Percentiles rank a stretch among this genome's conserved stretches.
Conservation (phyloP, 2,797 vertebrate species). For the Poecile montanus region DNA sequence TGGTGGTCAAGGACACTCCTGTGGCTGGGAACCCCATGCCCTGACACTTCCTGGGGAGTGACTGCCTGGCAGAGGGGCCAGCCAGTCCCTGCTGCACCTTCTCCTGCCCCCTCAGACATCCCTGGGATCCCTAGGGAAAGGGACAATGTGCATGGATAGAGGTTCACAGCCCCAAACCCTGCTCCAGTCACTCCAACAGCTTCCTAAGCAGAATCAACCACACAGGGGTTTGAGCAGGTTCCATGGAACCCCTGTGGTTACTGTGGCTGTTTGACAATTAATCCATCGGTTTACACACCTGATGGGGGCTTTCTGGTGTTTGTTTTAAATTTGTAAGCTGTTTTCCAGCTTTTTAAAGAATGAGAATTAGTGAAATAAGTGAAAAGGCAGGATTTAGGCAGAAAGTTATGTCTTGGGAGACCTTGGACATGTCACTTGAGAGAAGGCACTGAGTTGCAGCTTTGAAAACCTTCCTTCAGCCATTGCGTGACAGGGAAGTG, state of each 20-base stretch:
- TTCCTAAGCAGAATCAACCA: not conserved
- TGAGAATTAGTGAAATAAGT: not conserved
- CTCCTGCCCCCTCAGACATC: fast-evolving
- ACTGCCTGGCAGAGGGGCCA: not conserved
- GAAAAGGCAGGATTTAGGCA: not conserved
- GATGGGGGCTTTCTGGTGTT: not conserved
- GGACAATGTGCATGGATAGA: not conserved
- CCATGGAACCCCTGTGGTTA: fast-evolving
- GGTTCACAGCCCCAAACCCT: not conserved
- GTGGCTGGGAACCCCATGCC: not conserved
- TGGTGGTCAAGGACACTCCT: fast-evolving
- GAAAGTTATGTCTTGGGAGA: not conserved
- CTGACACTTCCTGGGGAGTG: not conserved
- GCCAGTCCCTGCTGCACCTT: not conserved
- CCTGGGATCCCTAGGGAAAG: not conserved
- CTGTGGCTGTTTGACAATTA: not conserved
- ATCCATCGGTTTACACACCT: not conserved
- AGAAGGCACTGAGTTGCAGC: not conserved
- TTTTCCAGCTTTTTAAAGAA: not conserved
- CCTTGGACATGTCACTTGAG: not conserved
- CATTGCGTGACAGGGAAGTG: not conserved
- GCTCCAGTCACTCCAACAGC: fast-evolving
- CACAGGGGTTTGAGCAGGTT: not conserved
- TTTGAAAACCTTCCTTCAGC: not conserved
- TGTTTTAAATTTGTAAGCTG: not conserved